These are phyloP conservation scores for Nesidiocoris tenuis DNA, from an alignment of 2,888 invertebrate genomes.

Conservation along the genomic window DNA sequence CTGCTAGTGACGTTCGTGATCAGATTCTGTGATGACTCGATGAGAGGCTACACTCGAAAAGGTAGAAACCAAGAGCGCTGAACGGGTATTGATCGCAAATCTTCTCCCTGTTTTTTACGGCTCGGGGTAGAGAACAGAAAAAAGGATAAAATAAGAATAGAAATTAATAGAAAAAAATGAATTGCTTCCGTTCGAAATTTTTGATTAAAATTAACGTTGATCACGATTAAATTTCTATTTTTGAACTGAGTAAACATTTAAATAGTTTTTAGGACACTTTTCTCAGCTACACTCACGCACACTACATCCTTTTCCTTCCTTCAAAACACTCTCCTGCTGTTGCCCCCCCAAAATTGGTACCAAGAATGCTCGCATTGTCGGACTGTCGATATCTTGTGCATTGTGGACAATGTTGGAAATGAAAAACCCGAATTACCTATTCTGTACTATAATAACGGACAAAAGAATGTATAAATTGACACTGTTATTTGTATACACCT, in stretches of 20 bases:
- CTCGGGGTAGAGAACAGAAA: too few species aligned
- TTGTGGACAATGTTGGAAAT: constrained; percentile 11
- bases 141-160: too few species aligned
- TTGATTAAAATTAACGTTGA: too few species aligned
- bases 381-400: constrained; percentile 26
- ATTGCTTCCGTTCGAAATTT: too few species aligned
- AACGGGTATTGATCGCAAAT: neutral
- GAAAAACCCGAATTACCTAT: neutral
- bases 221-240: too few species aligned
- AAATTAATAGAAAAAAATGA: too few species aligned
- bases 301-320: too few species aligned
- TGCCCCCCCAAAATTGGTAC: neutral
- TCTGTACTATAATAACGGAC: neutral
- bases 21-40: neutral
- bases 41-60: neutral
- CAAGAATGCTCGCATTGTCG: constrained; percentile 6
- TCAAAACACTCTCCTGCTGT: constrained; percentile 1
- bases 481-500: neutral
- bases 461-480: neutral
- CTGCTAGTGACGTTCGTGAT: neutral
- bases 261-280: too few species aligned
- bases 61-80: neutral
- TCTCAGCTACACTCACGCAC: too few species aligned
- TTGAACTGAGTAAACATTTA: too few species aligned
- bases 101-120: too few species aligned